Evolutionary conservation across 2,888 invertebrate species (phyloP).

Genomic region (Caradrina clavipalpis): DNA sequence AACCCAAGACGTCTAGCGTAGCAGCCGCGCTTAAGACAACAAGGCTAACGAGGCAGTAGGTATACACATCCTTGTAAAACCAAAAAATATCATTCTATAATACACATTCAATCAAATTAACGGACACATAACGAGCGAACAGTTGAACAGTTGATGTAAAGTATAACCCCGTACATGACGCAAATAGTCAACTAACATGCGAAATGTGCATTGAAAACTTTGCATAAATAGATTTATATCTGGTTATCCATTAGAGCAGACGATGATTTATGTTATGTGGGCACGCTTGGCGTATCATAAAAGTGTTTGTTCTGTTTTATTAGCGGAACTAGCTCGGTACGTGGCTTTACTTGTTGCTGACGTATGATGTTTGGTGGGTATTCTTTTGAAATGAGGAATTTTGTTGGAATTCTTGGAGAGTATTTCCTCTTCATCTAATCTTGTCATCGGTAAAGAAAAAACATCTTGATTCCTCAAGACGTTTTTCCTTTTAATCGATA

Average conservation of each 20-base stretch:
- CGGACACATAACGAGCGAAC: conserved; percentile 45
- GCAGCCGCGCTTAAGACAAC: too few species aligned
- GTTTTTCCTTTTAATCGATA: too few species aligned
- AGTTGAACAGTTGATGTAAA: conserved; percentile 49
- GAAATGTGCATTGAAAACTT: conserved; percentile 88
- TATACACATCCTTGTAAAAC: conserved; percentile 15
- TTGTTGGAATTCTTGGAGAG: background rate
- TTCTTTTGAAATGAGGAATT: background rate
- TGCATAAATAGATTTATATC: conserved; percentile 88
- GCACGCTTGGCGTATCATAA: conserved; percentile 77
- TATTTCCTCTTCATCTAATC: background rate
- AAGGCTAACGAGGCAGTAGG: too few species aligned
- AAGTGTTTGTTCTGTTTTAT: conserved; percentile 60
- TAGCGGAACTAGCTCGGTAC: conserved; percentile 37
- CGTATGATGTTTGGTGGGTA: background rate
- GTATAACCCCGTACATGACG: conserved; percentile 66
- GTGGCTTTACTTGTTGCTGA: conserved; percentile 53
- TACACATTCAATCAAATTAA: conserved; percentile 60
- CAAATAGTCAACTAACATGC: conserved; percentile 82
- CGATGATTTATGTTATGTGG: conserved; percentile 80
- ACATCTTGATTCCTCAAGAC: too few species aligned
- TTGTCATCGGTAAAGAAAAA: background rate
- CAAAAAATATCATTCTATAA: conserved; percentile 24
- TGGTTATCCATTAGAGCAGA: conserved; percentile 81
- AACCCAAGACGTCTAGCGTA: too few species aligned